Percentiles rank a stretch among this genome's conserved stretches.
phyloP scores from a whole-genome alignment of 2,888 invertebrate species.

The Oscheius onirici region DNA sequence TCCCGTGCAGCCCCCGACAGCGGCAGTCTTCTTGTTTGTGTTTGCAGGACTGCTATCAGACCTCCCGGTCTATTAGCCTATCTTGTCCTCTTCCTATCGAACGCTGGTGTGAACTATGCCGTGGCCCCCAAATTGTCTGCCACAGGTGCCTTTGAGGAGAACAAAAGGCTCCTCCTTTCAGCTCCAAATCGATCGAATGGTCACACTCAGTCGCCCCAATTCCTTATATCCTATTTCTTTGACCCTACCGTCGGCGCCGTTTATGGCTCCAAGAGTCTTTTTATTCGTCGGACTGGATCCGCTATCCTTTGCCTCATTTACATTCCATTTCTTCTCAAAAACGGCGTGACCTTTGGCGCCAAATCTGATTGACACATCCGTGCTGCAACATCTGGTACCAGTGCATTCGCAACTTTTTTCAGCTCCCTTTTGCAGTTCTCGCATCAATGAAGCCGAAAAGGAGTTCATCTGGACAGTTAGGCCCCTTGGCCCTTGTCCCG shows the following conservation, averaged over 20 bases:
- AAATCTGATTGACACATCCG: no score
- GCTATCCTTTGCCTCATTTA: slow-evolving; percentile 14
- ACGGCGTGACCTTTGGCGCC: background rate
- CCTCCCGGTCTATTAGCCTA: background rate
- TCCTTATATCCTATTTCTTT: background rate
- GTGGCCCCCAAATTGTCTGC: background rate
- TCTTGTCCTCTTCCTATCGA: background rate
- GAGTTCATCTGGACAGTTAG: no score
- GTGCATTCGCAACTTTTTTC: background rate
- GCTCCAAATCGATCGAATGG: slow-evolving; percentile 18
- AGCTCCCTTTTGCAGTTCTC: no score
- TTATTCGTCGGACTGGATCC: background rate
- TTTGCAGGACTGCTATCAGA: slow-evolving; percentile 22
- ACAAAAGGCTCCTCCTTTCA: slow-evolving; percentile 11
- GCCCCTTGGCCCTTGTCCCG: no score
- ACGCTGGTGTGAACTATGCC: background rate
- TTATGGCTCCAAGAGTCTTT: background rate
- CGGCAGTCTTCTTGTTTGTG: slow-evolving; percentile 1
- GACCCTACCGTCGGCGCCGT: background rate
- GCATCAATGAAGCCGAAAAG: no score
- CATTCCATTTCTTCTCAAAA: background rate
- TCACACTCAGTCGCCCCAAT: background rate
- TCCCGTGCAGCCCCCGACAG: slow-evolving; percentile 4
- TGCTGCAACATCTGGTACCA: background rate
- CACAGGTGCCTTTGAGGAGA: background rate